Base-by-base conservation (phyloP, 2,888 invertebrate species). In the Dynastes grantii region DNA sequence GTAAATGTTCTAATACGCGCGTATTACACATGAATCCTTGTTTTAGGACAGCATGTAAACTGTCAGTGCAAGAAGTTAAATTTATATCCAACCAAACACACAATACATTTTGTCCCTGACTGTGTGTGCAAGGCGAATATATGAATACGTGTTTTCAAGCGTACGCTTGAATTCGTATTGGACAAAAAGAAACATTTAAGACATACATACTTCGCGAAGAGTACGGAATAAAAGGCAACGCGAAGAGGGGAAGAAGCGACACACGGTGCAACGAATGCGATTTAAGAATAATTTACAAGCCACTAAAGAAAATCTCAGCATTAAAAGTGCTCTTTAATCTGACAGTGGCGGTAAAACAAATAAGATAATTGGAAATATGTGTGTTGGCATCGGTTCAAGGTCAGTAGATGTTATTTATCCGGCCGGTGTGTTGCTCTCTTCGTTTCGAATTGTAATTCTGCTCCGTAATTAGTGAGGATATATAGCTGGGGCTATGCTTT, bases 281-380 rank as follows among this genome's bases (percentile, higher is more conserved):
- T 80, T 82, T 78, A 78, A 80, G 80, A 79, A 80, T 81, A 87
- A 87, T 87, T 86, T 87, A 87, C 84, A 85, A 83, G 83, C 84
- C 81, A 81, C 80, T 81, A 84, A 85, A 84, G 84, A 85, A 85
- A 84, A 83, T 85, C 76, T 83, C 85, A 85, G 85, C 86, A 84
- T 86, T 85, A 85, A 86, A 85, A 86, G 84, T 84, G 87, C 86
- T 86, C 87, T 88, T 88, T 88, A 88, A 88, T 87, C 87, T 88
- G 87, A 87, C 88, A 88, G 87, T 82, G 83, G 84, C 86, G 85
- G 87, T 85, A 85, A 85, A 87, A 86, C 86, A 87, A 88, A 88
- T 87, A 87, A 87, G 86, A 88, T 88, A 88, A 88, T 88, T 88
- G 88, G 86, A 87, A 88, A 87, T 88, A 87, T 87, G 87, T 87